Conservation (phyloP, 2,113 vertebrate genomes). For the Larimichthys crocea region DNA sequence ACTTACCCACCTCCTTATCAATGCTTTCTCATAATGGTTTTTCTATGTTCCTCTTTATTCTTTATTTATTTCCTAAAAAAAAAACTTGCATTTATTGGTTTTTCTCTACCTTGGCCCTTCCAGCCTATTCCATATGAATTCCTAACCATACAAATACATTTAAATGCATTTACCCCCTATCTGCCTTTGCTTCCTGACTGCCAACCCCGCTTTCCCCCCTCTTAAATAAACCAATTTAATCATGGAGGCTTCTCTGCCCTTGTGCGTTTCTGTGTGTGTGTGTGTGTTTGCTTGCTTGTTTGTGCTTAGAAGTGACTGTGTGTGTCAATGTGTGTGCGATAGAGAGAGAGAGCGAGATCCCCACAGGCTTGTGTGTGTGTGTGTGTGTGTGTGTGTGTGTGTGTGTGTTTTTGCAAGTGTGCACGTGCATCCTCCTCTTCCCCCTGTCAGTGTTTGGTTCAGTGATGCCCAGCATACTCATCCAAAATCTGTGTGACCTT, state of each 20-base stretch:
- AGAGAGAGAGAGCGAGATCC: constrained; percentile 40
- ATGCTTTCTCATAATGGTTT: neutral
- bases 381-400: constrained; percentile 15
- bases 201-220: constrained; percentile 53
- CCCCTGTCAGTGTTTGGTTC: constrained; percentile 57
- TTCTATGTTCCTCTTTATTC: constrained; percentile 10
- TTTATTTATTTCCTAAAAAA: neutral
- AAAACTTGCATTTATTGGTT: constrained; percentile 14
- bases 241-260: constrained; percentile 68
- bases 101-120: neutral
- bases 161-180: constrained; percentile 72
- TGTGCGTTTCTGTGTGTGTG: constrained; percentile 17
- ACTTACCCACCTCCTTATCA: constrained; percentile 3
- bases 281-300: constrained; percentile 26
- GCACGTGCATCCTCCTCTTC: constrained; percentile 49
- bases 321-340: neutral
- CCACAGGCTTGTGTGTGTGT: constrained; percentile 41
- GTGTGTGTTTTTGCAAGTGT: constrained; percentile 40
- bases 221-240: constrained; percentile 79
- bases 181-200: constrained; percentile 66
- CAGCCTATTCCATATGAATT: constrained; percentile 14
- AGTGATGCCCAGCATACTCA: constrained; percentile 70
- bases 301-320: constrained; percentile 27
- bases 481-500: constrained; percentile 76
- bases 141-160: constrained; percentile 65